Conservation (phyloP, 2,113 vertebrate species). For the Catagonus wagneri region DNA sequence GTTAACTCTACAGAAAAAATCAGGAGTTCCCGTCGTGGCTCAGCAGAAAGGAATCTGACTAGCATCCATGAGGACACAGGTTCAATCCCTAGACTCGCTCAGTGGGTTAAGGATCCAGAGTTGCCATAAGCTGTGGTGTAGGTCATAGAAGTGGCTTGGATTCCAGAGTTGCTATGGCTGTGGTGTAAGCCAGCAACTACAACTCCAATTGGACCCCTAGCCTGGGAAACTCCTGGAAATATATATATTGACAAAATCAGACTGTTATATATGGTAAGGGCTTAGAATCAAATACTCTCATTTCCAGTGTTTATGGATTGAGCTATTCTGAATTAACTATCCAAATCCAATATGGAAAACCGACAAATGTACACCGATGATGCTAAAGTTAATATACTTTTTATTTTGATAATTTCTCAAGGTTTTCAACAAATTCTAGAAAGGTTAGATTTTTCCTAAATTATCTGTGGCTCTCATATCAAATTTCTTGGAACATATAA, state of each 20-base stretch:
- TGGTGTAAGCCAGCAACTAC: too few relatives aligned
- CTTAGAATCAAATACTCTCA: slow-evolving; percentile 81
- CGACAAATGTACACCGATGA: slow-evolving; percentile 89
- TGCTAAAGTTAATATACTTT: slow-evolving; percentile 89
- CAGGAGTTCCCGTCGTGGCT: too few relatives aligned
- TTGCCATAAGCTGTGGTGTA: too few relatives aligned
- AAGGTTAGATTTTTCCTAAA: slow-evolving; percentile 62
- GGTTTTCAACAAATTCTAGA: slow-evolving; percentile 74
- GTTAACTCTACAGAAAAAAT: slow-evolving; percentile 82
- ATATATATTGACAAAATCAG: slow-evolving; percentile 76
- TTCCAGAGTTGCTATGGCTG: too few relatives aligned
- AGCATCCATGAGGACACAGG: too few relatives aligned
- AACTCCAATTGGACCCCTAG: too few relatives aligned
- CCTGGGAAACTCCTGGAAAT: too few relatives aligned
- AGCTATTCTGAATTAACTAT: slow-evolving; percentile 87
- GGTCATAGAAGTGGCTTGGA: too few relatives aligned
- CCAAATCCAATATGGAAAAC: slow-evolving; percentile 88
- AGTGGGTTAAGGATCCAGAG: too few relatives aligned
- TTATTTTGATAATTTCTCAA: slow-evolving; percentile 77
- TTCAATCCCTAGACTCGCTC: too few relatives aligned
- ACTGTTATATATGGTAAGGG: slow-evolving; percentile 82
- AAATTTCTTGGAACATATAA: slow-evolving; percentile 44
- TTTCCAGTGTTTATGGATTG: slow-evolving; percentile 84
- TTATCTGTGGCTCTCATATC: slow-evolving; percentile 66
- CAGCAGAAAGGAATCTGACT: too few relatives aligned